Base-by-base conservation (phyloP, 53 echinoderm and acorn worm genomes). In the Crossaster papposus region DNA sequence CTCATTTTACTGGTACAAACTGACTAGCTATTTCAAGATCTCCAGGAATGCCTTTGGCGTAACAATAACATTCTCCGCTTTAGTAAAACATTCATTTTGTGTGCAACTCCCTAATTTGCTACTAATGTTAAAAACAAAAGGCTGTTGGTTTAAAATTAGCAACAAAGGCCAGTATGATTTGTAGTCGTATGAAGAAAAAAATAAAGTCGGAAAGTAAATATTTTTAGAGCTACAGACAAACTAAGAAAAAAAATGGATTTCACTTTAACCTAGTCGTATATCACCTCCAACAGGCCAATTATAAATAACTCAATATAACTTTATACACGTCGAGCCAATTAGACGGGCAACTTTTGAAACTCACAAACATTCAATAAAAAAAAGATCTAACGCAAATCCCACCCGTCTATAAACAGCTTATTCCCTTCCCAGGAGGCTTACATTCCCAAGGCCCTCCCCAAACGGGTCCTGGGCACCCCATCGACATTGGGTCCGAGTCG, bases 241-340 rank as follows among this genome's bases (percentile, higher is more conserved):
- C 0, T 44, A 44, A 44, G 44, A 44, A 1, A 44, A 44, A 44
- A 44, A 0, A 5, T 44, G 44, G 9, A 15, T 2, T 0, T 58
- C 58, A 58, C 15, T 20, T 18, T 2, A 0, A 58, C 2, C 7
- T 11, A 4, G 12, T 8, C 7, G 28, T 28, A 26, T 10, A n/a
- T 4, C n/a, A 68, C 3, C 28, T 68, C 22, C 11, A 18, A 23
- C n/a, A 68, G 68, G 28, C 24, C 5, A 78, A 50, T 78, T 30
- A 58, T 80, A 80, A 55, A 80, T 80, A 30, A 55, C 55, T 80
- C 80, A 58, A 80, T 80, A 80, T 58, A 55, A 80, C 54, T 55
- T 55, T 55, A 54, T 80, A 58, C 80, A 30, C 30, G 33, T 3
- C 18, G 58, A 14, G 17, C 80, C 80, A 55, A 80, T 80, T 32